phyloP scores from a whole-genome alignment of 2,113 vertebrate genomes.

The Brevimyrus niger region DNA sequence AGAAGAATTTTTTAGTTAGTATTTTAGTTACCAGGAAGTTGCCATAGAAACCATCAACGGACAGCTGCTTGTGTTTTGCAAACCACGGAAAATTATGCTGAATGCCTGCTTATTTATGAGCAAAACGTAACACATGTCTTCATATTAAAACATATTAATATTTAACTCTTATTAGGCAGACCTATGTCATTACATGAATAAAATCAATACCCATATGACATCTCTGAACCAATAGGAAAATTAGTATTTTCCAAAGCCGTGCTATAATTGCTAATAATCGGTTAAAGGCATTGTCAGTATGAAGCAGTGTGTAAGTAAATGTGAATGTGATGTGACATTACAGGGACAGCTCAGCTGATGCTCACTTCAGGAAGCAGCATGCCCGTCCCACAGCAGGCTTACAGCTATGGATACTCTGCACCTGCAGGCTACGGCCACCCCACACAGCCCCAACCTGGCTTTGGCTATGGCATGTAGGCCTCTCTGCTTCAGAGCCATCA shows the following conservation, averaged over 20 bases:
- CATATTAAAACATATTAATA: not conserved
- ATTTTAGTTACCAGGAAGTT: not conserved
- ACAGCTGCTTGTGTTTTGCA: not conserved
- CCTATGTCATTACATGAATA: not conserved
- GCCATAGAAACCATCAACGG: not conserved
- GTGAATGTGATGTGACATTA: slow-evolving; percentile 15
- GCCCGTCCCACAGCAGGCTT: slow-evolving; percentile 88
- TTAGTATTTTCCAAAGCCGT: not conserved
- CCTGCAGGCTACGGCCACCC: slow-evolving; percentile 77
- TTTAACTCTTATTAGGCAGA: not conserved
- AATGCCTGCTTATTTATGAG: not conserved
- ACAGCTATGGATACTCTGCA: slow-evolving; percentile 85
- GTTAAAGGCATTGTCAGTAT: not conserved
- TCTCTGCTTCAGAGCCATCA: slow-evolving; percentile 48
- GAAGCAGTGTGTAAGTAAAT: not conserved
- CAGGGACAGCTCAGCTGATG: slow-evolving; percentile 96
- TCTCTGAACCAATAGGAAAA: not conserved
- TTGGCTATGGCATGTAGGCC: slow-evolving; percentile 91
- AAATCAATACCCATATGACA: not conserved
- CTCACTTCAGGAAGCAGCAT: slow-evolving; percentile 92
- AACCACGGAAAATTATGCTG: not conserved
- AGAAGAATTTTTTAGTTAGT: not conserved
- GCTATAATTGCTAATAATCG: not conserved
- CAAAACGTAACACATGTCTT: not conserved
- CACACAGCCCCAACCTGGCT: slow-evolving; percentile 71